These are phyloP conservation scores for Biston stratarius DNA, from an alignment of 2,888 invertebrate species.

Conservation along the genomic window DNA sequence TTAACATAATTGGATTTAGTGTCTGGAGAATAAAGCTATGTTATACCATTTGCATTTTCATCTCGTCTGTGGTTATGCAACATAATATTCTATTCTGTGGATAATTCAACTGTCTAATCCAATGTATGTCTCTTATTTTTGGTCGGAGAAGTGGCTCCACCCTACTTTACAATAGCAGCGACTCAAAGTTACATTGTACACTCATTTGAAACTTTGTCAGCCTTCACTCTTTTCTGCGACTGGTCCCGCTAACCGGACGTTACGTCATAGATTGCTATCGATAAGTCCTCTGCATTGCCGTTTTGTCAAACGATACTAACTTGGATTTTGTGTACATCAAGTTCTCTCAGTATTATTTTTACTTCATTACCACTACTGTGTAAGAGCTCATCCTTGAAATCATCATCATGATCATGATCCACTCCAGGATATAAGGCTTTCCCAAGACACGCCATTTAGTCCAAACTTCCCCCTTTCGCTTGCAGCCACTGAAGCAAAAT, in stretches of 20 bases:
- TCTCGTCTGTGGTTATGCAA: neutral
- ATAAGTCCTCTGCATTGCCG: constrained; percentile 31
- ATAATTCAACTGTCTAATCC: neutral
- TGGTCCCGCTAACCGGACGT: constrained; percentile 54
- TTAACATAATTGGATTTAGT: constrained; percentile 7
- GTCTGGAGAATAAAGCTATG: neutral
- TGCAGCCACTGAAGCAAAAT: too few relatives aligned
- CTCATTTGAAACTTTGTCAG: constrained; percentile 32
- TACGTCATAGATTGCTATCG: constrained; percentile 55
- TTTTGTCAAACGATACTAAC: constrained; percentile 11
- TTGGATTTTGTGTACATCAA: neutral
- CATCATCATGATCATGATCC: too few relatives aligned
- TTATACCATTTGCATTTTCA: neutral
- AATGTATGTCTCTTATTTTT: neutral
- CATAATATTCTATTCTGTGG: too few relatives aligned
- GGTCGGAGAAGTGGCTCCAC: neutral
- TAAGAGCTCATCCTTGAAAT: too few relatives aligned
- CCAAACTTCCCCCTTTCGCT: too few relatives aligned
- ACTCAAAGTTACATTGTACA: constrained; percentile 17
- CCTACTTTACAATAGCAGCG: neutral
- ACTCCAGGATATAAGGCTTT: too few relatives aligned
- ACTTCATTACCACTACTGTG: neutral
- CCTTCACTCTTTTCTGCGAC: constrained; percentile 41
- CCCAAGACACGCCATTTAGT: too few relatives aligned
- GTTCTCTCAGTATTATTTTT: too few relatives aligned